Conservation (phyloP, 1,140 invertebrate genomes). For the Lasioglossum baleicum region DNA sequence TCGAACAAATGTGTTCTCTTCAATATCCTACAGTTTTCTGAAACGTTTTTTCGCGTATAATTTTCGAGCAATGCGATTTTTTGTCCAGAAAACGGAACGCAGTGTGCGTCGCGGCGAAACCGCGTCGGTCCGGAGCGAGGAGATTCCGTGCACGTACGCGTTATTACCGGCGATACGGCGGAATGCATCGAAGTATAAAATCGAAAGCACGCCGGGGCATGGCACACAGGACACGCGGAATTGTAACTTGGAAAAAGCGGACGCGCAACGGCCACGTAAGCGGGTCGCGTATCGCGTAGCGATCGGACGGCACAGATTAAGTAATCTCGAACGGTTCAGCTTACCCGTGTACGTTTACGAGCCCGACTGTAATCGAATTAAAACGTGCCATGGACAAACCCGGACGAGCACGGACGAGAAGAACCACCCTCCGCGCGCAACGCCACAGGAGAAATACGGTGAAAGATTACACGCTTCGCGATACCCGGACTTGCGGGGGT, state of each 20-base stretch:
- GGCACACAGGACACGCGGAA: not conserved
- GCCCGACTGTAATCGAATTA: conserved; percentile 32
- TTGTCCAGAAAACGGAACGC: not conserved
- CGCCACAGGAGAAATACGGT: conserved; percentile 9
- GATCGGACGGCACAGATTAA: conserved; percentile 47
- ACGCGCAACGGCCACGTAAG: conserved; percentile 20
- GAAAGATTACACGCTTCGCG: conserved; percentile 42
- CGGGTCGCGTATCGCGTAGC: conserved; percentile 18
- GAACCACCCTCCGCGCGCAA: not conserved
- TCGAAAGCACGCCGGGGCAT: not conserved
- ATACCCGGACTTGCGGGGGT: conserved; percentile 7
- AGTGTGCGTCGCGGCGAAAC: not conserved
- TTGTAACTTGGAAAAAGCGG: not conserved
- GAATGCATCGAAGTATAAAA: not conserved
- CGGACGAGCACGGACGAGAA: not conserved
- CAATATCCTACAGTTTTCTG: too few relatives aligned
- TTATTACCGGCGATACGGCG: conserved; percentile 4
- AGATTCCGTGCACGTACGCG: conserved; percentile 18
- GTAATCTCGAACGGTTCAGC: conserved; percentile 40
- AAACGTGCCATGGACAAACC: conserved; percentile 1
- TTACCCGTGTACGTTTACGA: conserved; percentile 40
- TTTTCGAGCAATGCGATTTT: too few relatives aligned
- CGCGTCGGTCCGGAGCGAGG: not conserved
- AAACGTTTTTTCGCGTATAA: too few relatives aligned
- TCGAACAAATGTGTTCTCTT: too few relatives aligned